A percentile compares a stretch with the other conserved stretches of the same genome.
Conservation (phyloP, 2,113 vertebrate species). For the Speoplatyrhinus poulsoni region DNA sequence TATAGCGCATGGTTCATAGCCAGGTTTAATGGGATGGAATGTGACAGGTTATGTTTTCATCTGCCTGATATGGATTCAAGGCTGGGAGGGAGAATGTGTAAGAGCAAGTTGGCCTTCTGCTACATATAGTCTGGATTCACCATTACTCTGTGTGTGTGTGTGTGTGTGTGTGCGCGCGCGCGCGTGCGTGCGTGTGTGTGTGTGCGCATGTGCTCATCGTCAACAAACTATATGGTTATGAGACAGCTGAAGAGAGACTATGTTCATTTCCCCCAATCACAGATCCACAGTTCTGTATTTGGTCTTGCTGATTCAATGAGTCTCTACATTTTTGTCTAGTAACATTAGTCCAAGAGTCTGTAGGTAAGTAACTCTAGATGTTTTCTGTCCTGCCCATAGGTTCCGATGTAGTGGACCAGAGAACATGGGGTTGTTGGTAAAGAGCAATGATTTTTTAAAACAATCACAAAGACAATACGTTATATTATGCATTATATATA, state of each 20-base stretch:
- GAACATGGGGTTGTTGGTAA: slow-evolving; percentile 30
- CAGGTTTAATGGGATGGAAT: slow-evolving; percentile 84
- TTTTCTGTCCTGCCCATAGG: slow-evolving; percentile 63
- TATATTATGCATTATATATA: slow-evolving; percentile 15
- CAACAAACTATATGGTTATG: slow-evolving; percentile 7
- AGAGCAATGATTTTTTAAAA: slow-evolving; percentile 48
- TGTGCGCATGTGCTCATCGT: too few relatives aligned
- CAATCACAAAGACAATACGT: slow-evolving; percentile 21
- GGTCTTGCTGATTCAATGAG: slow-evolving; percentile 67
- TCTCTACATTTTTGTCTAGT: slow-evolving; percentile 68
- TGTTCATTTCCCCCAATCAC: slow-evolving; percentile 29
- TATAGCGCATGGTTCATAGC: slow-evolving; percentile 75
- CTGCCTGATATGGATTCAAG: slow-evolving; percentile 71
- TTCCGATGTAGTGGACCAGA: slow-evolving; percentile 44
- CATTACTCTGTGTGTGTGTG: slow-evolving; percentile 48
- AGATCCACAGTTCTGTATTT: slow-evolving; percentile 56
- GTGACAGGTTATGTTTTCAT: slow-evolving; percentile 80
- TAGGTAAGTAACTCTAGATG: slow-evolving; percentile 66
- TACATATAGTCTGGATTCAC: slow-evolving; percentile 53
- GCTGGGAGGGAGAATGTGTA: slow-evolving; percentile 51
- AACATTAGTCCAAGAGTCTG: slow-evolving; percentile 73
- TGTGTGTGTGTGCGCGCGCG: slow-evolving; percentile 56
- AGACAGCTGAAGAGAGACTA: slow-evolving; percentile 71
- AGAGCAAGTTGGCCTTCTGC: slow-evolving; percentile 35
- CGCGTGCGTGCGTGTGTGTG: too few relatives aligned